phyloP scores from a whole-genome alignment of 2,797 vertebrate genomes.

The Mus caroli region DNA sequence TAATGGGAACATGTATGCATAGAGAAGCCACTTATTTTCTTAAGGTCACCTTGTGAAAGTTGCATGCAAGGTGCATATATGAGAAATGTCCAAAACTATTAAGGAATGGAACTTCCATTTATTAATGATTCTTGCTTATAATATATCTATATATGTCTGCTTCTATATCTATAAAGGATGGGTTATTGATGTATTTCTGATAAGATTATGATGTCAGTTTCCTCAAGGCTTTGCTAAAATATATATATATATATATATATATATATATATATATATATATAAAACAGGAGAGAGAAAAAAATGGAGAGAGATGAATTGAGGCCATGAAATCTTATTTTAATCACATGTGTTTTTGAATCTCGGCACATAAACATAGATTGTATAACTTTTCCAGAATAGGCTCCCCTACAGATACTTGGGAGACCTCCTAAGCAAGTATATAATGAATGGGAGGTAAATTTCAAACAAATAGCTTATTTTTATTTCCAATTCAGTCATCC shows the following conservation, averaged over 20 bases:
- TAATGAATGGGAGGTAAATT: slow-evolving; percentile 76
- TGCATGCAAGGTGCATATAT: fast-evolving
- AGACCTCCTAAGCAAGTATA: slow-evolving; percentile 72
- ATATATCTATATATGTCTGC: background rate
- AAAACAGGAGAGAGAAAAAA: background rate
- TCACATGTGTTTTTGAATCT: slow-evolving; percentile 67
- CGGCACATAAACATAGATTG: slow-evolving; percentile 64
- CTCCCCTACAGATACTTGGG: slow-evolving; percentile 73
- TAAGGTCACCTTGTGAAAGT: background rate
- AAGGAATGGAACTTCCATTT: background rate
- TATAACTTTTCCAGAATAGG: slow-evolving; percentile 58
- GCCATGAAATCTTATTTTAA: fast-evolving
- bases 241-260: no score
- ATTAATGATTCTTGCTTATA: background rate
- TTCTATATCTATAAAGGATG: slow-evolving; percentile 17
- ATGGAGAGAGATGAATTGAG: background rate
- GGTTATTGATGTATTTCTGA: slow-evolving; percentile 25
- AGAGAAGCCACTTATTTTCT: slow-evolving; percentile 51
- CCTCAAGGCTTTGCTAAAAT: background rate
- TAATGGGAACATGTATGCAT: fast-evolving
- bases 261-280: no score
- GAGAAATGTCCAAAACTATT: background rate
- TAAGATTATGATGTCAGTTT: slow-evolving; percentile 51
- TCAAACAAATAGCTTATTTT: slow-evolving; percentile 85
- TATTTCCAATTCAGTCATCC: slow-evolving; percentile 84